phyloP scores from a whole-genome alignment of 2,888 invertebrate species.

The Andrena haemorrhoa region DNA sequence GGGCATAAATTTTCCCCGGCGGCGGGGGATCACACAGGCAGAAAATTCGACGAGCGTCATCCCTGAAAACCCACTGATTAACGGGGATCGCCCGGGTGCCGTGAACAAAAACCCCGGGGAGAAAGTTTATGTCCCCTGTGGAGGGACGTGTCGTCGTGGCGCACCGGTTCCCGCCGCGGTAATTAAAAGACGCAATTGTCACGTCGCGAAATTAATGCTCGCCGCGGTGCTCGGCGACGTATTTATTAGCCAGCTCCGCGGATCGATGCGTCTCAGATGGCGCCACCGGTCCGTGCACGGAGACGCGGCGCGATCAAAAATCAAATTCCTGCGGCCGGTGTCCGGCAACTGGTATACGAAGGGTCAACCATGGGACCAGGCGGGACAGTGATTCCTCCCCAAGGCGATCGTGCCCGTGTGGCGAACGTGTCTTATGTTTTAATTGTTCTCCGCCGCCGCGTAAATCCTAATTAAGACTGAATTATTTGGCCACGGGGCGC shows the following conservation, averaged over 20 bases:
- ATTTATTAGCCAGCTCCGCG: slow-evolving; percentile 52
- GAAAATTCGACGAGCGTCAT: slow-evolving; percentile 54
- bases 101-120: slow-evolving; percentile 50
- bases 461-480: slow-evolving; percentile 82
- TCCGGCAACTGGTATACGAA: background rate
- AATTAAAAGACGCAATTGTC: slow-evolving; percentile 70
- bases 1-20: slow-evolving; percentile 29
- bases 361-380: slow-evolving; percentile 10
- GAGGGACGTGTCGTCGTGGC: slow-evolving; percentile 56
- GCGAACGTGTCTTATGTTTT: slow-evolving; percentile 76
- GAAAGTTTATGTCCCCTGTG: slow-evolving; percentile 58
- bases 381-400: slow-evolving; percentile 59
- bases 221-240: slow-evolving; percentile 44
- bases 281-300: slow-evolving; percentile 13
- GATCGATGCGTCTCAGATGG: slow-evolving; percentile 39
- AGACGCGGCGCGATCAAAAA: slow-evolving; percentile 44
- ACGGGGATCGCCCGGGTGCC: slow-evolving; percentile 10
- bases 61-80: slow-evolving; percentile 32
- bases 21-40: slow-evolving; percentile 15
- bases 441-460: slow-evolving; percentile 80
- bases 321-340: slow-evolving; percentile 50
- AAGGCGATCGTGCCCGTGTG: slow-evolving; percentile 61
- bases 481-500: slow-evolving; percentile 73
- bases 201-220: slow-evolving; percentile 59
- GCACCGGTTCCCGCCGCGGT: slow-evolving; percentile 47